Evolutionary conservation across 35 echinoderm and acorn worm genomes (phyloP).

Genomic region (Heliocidaris erythrogramma): DNA sequence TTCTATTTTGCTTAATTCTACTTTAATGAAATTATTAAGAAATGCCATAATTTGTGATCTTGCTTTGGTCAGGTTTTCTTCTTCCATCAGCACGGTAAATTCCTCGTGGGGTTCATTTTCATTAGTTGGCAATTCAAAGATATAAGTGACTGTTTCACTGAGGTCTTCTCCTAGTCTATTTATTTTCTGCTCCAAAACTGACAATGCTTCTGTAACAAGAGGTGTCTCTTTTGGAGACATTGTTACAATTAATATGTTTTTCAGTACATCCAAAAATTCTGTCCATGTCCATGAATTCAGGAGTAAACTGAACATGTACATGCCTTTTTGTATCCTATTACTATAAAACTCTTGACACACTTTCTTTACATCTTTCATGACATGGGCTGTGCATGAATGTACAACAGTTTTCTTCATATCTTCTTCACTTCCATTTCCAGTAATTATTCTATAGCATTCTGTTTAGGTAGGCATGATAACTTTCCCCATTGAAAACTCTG

Average conservation of each 20-base stretch:
- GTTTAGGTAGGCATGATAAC: neutral
- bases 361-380: conserved; percentile 30
- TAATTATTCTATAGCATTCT: conserved; percentile 11
- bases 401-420: neutral
- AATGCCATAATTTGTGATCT: neutral
- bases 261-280: neutral
- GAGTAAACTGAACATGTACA: conserved; percentile 22
- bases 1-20: neutral
- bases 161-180: neutral
- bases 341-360: neutral
- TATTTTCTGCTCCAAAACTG: conserved; percentile 5
- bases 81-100: neutral
- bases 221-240: neutral
- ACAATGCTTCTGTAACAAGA: neutral
- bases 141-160: neutral
- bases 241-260: neutral
- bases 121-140: neutral
- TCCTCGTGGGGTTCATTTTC: neutral
- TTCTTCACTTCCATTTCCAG: neutral
- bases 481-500: conserved; percentile 20
- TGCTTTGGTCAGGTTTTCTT: conserved; percentile 1
- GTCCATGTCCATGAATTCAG: conserved; percentile 23
- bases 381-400: conserved; percentile 8
- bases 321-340: neutral
- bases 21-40: neutral